Evolutionary conservation across 2,888 invertebrate genomes (phyloP).

Genomic region (Ochropleura plecta): DNA sequence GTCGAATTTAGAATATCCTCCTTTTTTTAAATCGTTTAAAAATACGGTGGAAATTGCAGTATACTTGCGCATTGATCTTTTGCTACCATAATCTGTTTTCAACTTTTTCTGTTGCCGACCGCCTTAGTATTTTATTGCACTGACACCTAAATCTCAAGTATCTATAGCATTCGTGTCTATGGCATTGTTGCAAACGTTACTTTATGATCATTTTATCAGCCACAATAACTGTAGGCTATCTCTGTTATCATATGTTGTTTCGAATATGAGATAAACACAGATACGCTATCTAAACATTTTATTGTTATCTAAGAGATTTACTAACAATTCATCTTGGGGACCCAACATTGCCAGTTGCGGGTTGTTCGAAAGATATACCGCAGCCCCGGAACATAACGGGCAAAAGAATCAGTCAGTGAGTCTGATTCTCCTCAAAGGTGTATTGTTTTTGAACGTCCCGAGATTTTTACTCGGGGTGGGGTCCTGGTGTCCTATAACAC

Average conservation of each 20-base stretch:
- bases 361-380: too few species aligned
- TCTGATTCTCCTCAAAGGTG: too few species aligned
- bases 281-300: conserved; percentile 29
- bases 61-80: neutral
- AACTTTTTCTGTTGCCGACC: too few species aligned
- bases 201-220: neutral
- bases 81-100: neutral
- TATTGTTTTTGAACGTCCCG: too few species aligned
- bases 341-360: neutral
- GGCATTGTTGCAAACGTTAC: conserved; percentile 5
- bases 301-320: neutral
- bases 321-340: conserved; percentile 2
- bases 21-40: too few species aligned
- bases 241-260: conserved; percentile 35
- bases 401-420: too few species aligned
- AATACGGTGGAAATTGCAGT: neutral
- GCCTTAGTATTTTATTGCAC: neutral
- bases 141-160: neutral
- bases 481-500: too few species aligned
- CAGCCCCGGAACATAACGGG: too few species aligned
- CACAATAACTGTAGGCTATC: conserved; percentile 37
- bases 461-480: too few species aligned
- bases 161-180: neutral
- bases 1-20: too few species aligned
- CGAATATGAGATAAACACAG: conserved; percentile 29